phyloP scores from a whole-genome alignment of 2,113 vertebrate species.

The Boleophthalmus pectinirostris region DNA sequence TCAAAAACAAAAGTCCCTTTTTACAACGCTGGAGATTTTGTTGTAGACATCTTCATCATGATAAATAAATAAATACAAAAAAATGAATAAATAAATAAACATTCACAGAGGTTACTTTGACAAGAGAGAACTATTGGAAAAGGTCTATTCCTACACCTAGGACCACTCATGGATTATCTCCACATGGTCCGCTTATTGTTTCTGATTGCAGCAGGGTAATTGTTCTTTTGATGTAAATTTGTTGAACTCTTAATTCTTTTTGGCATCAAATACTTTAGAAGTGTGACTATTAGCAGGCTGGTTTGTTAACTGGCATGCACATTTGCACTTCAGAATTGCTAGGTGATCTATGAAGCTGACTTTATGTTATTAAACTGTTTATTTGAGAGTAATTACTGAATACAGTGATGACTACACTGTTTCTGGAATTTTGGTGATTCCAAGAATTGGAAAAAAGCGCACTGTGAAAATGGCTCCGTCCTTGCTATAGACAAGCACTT shows the following conservation, averaged over 20 bases:
- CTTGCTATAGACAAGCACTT: conserved; percentile 57
- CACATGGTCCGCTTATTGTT: conserved; percentile 37
- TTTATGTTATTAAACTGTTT: conserved; percentile 60
- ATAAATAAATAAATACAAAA: conserved; percentile 52
- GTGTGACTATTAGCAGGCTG: conserved; percentile 63
- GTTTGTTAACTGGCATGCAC: conserved; percentile 74
- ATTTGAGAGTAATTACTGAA: conserved; percentile 50
- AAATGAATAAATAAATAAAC: conserved; percentile 70
- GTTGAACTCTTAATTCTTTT: conserved; percentile 54
- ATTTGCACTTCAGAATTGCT: conserved; percentile 64
- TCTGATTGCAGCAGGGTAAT: conserved; percentile 47
- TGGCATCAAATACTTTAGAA: conserved; percentile 60
- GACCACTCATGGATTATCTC: conserved; percentile 48
- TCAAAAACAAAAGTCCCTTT: conserved; percentile 34
- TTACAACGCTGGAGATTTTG: conserved; percentile 36
- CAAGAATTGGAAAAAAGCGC: conserved; percentile 43
- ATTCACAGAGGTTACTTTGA: conserved; percentile 78
- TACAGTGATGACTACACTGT: conserved; percentile 45
- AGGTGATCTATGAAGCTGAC: conserved; percentile 62
- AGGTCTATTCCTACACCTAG: conserved; percentile 26
- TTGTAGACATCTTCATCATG: conserved; percentile 53
- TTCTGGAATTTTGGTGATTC: conserved; percentile 55
- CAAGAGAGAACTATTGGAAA: conserved; percentile 56
- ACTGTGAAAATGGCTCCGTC: conserved; percentile 44
- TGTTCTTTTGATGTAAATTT: conserved; percentile 46